Conservation (phyloP, 2,888 invertebrate species). For the Phyllotreta cruciferae region DNA sequence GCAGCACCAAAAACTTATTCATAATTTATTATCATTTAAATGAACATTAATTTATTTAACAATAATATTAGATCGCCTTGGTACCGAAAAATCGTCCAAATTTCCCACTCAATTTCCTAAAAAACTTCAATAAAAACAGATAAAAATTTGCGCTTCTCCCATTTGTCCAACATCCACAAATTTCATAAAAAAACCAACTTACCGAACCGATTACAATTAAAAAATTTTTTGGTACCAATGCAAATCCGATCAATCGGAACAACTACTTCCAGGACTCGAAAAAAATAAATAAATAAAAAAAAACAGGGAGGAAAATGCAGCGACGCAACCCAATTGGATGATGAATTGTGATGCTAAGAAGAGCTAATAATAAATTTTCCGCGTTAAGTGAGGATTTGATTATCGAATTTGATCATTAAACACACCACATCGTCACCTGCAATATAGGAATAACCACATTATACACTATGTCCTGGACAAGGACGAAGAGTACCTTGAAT, state of each 20-base stretch:
- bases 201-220: no score
- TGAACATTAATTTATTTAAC: slow-evolving; percentile 12
- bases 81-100: slow-evolving; percentile 10
- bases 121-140: background rate
- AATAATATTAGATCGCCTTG: slow-evolving; percentile 7
- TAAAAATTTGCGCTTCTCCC: no score
- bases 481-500: no score
- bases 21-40: slow-evolving; percentile 18
- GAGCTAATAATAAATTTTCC: slow-evolving; percentile 19
- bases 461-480: no score
- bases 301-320: slow-evolving; percentile 42
- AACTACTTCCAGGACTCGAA: no score
- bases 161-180: no score
- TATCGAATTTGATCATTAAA: slow-evolving; percentile 33
- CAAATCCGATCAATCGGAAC: no score
- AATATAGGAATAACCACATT: slow-evolving; percentile 21
- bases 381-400: slow-evolving; percentile 18
- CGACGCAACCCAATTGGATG: slow-evolving; percentile 42
- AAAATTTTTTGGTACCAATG: no score
- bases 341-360: slow-evolving; percentile 32
- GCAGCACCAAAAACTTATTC: slow-evolving; percentile 21
- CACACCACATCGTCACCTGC: slow-evolving; percentile 39
- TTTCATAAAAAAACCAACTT: no score
- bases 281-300: no score
- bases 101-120: background rate